Base-by-base conservation (phyloP, 2,888 invertebrate genomes). In the Cheilosia soror region DNA sequence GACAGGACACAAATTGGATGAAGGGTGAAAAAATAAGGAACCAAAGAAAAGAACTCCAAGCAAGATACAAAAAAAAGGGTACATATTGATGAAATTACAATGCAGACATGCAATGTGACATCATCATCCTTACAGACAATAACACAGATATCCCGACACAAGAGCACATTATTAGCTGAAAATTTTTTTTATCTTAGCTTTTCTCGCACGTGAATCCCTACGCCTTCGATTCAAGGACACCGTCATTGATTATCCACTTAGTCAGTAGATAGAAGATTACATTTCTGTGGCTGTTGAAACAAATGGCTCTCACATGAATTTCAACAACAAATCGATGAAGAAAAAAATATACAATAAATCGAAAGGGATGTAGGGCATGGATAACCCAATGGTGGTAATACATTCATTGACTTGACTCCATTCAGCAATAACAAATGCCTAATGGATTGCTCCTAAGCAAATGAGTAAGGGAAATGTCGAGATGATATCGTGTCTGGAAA, bases 401-500 rank as follows among this genome's bases (percentile, higher is more conserved):
- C 47, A 71, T 40, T 63, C 49, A 9, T 42, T 49, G 40, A 37
- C 53, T 42, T 49, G 40, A 37, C 53, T 31, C 27, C 15, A 11
- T 58, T 29, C 47, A 4, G 37, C 55, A 40, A 40, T 31, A 33
- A 37, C 11, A 37, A 37, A 37, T 37, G 37, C 37, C 66, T 69
- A 83, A 79, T 83, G 62, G 68, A 73, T 79, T 79, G 83, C 73
- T 72, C 55, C 66, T 62, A 44, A 68, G 62, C 77, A 68, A 69
- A 68, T 62, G 78, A 62, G 66, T 72, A 29, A 15, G 55, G 47
- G 72, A 65, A 49, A 58, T 37, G 60, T 29, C 72, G 62, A 68
- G 63, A 63, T 68, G 78, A 44, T 84, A 84, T 84, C 79, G 68
- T 69, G 68, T 57, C 44, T 68, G 79, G 68, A 79, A 69, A 84